phyloP scores from a whole-genome alignment of 1,140 invertebrate genomes.

The Archegozetes longisetosus region DNA sequence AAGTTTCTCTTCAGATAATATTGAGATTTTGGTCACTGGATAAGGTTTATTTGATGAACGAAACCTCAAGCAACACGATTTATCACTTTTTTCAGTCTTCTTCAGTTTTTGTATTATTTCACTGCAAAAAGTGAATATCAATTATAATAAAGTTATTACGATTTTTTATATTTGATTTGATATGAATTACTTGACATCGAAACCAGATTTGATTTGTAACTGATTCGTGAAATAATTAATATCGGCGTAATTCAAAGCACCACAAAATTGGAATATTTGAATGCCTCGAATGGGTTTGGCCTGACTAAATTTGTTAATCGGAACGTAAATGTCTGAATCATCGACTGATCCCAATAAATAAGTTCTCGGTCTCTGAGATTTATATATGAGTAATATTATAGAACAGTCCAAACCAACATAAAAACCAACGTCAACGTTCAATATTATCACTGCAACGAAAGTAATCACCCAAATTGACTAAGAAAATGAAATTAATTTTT shows the following conservation, averaged over 20 bases:
- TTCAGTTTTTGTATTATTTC: background rate
- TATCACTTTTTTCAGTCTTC: background rate
- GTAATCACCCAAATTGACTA: constrained; percentile 75
- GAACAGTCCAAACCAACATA: constrained; percentile 43
- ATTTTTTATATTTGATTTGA: too few relatives aligned
- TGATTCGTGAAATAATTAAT: constrained; percentile 29
- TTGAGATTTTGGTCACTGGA: background rate
- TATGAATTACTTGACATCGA: constrained; percentile 19
- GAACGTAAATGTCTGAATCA: constrained; percentile 18
- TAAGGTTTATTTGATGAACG: background rate
- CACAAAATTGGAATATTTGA: constrained; percentile 33
- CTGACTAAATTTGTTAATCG: constrained; percentile 13
- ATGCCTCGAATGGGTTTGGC: constrained; percentile 28
- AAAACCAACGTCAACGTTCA: constrained; percentile 72
- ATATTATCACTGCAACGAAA: constrained; percentile 54
- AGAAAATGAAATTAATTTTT: too few relatives aligned
- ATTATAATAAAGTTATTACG: too few relatives aligned
- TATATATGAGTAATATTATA: constrained; percentile 20
- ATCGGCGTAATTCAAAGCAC: constrained; percentile 34
- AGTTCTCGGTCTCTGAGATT: constrained; percentile 25
- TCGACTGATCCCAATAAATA: constrained; percentile 18
- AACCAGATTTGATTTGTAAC: constrained; percentile 27
- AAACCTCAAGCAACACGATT: background rate
- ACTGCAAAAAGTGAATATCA: too few relatives aligned
- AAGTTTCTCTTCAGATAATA: background rate